A percentile compares a stretch with the other conserved stretches of the same genome.
phyloP scores from a whole-genome alignment of 2,113 vertebrate species.

The Bothrops jararaca region DNA sequence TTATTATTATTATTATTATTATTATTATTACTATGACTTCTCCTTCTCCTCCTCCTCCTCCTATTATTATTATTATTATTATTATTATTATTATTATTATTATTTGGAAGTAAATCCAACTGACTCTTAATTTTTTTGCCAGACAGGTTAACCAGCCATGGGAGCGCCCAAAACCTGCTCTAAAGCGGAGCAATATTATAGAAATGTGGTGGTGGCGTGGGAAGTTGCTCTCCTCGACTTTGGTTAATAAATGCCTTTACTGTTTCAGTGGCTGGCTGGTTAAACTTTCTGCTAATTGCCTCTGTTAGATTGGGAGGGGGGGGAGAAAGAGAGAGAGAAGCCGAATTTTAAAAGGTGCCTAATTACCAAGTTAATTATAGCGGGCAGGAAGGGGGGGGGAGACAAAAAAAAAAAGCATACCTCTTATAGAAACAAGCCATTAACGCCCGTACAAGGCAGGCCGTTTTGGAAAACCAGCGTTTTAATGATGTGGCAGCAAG shows the following conservation, averaged over 20 bases:
- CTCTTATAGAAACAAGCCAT: slow-evolving; percentile 67
- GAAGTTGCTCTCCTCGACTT: neutral
- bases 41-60: too few relatives aligned
- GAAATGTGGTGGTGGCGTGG: neutral
- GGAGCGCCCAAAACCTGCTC: slow-evolving; percentile 26
- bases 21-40: too few relatives aligned
- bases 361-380: slow-evolving; percentile 77
- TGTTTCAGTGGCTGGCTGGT: slow-evolving; percentile 64
- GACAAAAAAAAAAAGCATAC: slow-evolving; percentile 27
- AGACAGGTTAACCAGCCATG: neutral
- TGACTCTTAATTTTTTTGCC: neutral
- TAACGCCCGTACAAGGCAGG: slow-evolving; percentile 44
- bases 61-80: too few relatives aligned
- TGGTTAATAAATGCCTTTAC: slow-evolving; percentile 45
- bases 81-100: too few relatives aligned
- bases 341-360: slow-evolving; percentile 62
- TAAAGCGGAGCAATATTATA: neutral
- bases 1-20: too few relatives aligned
- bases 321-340: neutral
- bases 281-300: slow-evolving; percentile 71
- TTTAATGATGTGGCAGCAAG: slow-evolving; percentile 43
- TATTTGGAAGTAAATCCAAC: neutral
- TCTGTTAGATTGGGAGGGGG: slow-evolving; percentile 22
- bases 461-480: slow-evolving; percentile 28
- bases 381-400: slow-evolving; percentile 4